Conservation (phyloP, 2,113 vertebrate species). For the Brachypteracias leptosomus region DNA sequence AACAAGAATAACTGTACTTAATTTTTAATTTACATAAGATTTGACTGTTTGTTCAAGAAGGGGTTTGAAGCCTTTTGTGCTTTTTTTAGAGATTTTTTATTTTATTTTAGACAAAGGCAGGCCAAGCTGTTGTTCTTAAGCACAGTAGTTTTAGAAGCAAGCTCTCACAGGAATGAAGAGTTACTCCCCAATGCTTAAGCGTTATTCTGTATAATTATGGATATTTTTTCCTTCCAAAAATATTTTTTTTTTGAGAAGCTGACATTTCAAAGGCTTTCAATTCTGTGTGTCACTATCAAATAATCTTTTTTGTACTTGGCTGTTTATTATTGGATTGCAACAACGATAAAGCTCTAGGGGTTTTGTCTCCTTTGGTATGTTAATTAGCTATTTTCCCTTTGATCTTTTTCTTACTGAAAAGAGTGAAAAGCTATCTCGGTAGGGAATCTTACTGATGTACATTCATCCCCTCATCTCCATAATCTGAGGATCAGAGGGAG, state of each 20-base stretch:
- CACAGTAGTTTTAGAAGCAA: conserved; percentile 58
- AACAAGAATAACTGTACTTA: conserved; percentile 47
- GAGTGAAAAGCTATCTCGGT: conserved; percentile 85
- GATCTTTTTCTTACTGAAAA: conserved; percentile 82
- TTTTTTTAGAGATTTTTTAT: not conserved
- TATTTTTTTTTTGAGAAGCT: conserved; percentile 76
- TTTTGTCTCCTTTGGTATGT: conserved; percentile 86
- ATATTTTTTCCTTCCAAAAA: conserved; percentile 79
- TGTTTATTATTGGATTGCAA: conserved; percentile 87
- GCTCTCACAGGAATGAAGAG: conserved; percentile 60
- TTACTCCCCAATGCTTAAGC: conserved; percentile 59
- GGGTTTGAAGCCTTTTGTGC: conserved; percentile 61
- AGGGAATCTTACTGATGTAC: conserved; percentile 80
- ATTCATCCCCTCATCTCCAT: conserved; percentile 82
- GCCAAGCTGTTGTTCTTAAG: conserved; percentile 43
- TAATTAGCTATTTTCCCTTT: conserved; percentile 83
- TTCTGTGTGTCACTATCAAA: conserved; percentile 84
- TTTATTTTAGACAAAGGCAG: conserved; percentile 66
- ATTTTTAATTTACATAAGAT: conserved; percentile 67
- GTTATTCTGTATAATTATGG: conserved; percentile 80
- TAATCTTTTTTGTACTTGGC: conserved; percentile 84
- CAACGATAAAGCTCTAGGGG: conserved; percentile 83
- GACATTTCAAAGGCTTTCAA: conserved; percentile 84
- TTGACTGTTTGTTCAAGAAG: conserved; percentile 58
- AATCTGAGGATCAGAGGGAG: conserved; percentile 82